Percentiles rank a stretch among this genome's conserved stretches.
Evolutionary conservation across 2,888 invertebrate species (phyloP).

Genomic region (Marronus borbonicus): DNA sequence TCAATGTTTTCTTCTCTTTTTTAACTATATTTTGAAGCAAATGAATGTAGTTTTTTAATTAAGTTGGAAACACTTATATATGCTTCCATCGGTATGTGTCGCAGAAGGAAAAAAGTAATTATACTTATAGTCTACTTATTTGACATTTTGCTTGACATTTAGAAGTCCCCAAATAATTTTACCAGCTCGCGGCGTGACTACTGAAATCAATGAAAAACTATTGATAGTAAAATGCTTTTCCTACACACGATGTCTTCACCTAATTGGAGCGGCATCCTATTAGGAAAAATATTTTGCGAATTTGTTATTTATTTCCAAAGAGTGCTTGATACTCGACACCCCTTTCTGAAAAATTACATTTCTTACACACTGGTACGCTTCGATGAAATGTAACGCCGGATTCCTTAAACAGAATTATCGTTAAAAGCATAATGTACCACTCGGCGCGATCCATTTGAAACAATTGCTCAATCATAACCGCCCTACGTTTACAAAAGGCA

Average conservation of each 20-base stretch:
- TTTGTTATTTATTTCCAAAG: no score
- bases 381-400: conserved; percentile 14
- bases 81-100: not conserved
- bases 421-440: conserved; percentile 33
- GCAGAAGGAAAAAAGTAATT: conserved; percentile 14
- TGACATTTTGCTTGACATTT: conserved; percentile 34
- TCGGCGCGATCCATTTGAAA: conserved; percentile 62
- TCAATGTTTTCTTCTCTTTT: no score
- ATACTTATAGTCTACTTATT: not conserved
- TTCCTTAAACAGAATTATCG: conserved; percentile 38
- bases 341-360: no score
- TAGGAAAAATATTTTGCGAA: no score
- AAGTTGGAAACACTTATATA: no score
- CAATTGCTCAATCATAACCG: conserved; percentile 67
- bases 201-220: no score
- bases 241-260: no score
- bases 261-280: no score
- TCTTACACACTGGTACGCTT: not conserved
- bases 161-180: not conserved
- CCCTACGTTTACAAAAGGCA: conserved; percentile 62
- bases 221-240: no score
- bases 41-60: no score
- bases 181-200: not conserved
- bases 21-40: no score
- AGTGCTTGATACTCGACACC: no score